Percentiles rank a stretch among this genome's conserved stretches.
These are phyloP conservation scores for Corvus moneduloides DNA, from an alignment of 2,113 vertebrate species.

Conservation along the genomic window DNA sequence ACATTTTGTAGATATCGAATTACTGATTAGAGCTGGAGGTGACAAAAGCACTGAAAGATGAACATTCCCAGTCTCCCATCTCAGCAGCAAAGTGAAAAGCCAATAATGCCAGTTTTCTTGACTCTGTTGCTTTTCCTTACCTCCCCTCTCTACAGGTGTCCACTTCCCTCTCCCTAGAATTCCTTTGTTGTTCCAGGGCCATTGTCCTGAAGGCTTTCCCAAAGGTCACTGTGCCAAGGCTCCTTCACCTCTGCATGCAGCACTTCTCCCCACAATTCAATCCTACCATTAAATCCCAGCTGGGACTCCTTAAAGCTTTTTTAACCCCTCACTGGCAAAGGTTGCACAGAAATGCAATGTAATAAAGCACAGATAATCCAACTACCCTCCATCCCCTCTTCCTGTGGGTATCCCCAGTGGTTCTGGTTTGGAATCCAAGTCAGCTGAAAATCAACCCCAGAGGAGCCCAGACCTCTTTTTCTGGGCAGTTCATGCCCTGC, in stretches of 20 bases:
- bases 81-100: background rate
- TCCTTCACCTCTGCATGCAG: background rate
- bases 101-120: background rate
- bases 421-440: background rate
- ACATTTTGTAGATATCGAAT: background rate
- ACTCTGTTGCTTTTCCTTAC: background rate
- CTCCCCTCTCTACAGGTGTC: background rate
- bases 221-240: background rate
- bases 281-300: background rate
- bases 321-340: background rate
- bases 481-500: background rate
- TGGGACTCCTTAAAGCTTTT: background rate
- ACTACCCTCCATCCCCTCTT: background rate
- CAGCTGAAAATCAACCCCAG: background rate
- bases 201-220: background rate
- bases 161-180: background rate
- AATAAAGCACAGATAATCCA: background rate
- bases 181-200: background rate
- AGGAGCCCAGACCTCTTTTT: background rate
- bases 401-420: background rate
- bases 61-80: background rate
- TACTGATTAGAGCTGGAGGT: background rate
- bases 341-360: background rate
- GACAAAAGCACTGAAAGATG: background rate
- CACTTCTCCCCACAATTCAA: background rate